Evolutionary conservation across 2,797 vertebrate species (phyloP), one percentile per base, ranked within the genome.

Genomic region (Acrossocheilus wenchowensis): DNA sequence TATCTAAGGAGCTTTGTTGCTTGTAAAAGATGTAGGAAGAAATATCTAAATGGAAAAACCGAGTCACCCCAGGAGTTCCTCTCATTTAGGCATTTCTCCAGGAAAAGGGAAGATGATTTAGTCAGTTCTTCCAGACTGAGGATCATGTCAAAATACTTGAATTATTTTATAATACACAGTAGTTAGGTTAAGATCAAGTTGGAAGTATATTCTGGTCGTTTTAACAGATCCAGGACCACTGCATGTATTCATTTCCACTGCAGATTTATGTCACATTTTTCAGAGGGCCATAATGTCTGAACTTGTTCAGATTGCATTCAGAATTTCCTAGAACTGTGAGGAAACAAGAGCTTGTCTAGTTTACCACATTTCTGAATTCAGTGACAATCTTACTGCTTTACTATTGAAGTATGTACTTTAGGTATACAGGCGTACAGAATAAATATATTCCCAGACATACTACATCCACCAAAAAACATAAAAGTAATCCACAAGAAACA

Each of bases 21-120:
- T 36, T 26, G 45, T 72, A 54, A 72, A 34, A 6, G 84, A 77
- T 82, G 66, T 86, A 74, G 26, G 83, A 45, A 72, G 86, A 69
- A 90, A 43, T 75, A 15, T 66, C 87, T 81, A 82, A 74, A 81
- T 23, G 91, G 94, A 94, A 88, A 91, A 89, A 90, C 83, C 93
- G 92, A 95, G 90, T 95, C 93, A 95, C 88, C 85, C 66, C 71
- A 74, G 92, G 85, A 75, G 41, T 43, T 73, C n/a, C 45, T 77
- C 23, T 19, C 71, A 39, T 60, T 74, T 34, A 85, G 68, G 41
- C 21, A 71, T 54, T 73, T 60, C 23, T 45, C 34, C 26, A 77
- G 68, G 52, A 68, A 87, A 79, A 77, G 21, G 52, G 19, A 78
- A 39, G 30, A 60, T 17, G 45, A 69, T 66, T 75, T 57, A 34